Conservation (phyloP, 1,140 invertebrate species). For the Eueides isabella region DNA sequence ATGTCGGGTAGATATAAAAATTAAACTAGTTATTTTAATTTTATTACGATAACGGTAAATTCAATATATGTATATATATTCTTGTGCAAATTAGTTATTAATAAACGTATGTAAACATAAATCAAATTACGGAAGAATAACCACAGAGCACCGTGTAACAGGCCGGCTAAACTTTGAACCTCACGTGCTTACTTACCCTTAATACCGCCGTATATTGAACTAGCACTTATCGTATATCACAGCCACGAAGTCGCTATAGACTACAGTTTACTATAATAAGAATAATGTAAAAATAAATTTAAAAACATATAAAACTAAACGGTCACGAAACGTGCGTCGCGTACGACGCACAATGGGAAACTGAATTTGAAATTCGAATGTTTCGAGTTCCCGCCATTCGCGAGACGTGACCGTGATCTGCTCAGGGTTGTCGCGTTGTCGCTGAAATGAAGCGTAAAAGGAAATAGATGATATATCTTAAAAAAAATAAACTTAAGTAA, state of each 20-base stretch:
- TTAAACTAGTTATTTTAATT: not conserved
- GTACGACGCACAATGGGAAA: slow-evolving; percentile 53
- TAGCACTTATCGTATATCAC: slow-evolving; percentile 58
- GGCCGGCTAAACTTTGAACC: slow-evolving; percentile 45
- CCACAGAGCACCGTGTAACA: slow-evolving; percentile 24
- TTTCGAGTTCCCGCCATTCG: slow-evolving; percentile 34
- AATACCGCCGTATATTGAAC: slow-evolving; percentile 43
- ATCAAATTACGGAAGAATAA: slow-evolving; percentile 38
- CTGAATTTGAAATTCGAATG: slow-evolving; percentile 46
- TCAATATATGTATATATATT: not conserved
- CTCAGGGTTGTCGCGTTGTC: slow-evolving; percentile 36
- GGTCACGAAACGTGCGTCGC: slow-evolving; percentile 39
- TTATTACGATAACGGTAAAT: not conserved
- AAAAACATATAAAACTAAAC: slow-evolving; percentile 42
- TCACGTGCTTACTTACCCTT: slow-evolving; percentile 41
- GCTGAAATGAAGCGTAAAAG: not conserved
- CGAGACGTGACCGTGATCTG: slow-evolving; percentile 38
- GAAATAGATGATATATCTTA: not conserved
- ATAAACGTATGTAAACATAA: slow-evolving; percentile 8
- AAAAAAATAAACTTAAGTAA: not conserved
- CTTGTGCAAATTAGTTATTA: not conserved
- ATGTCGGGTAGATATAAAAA: not conserved
- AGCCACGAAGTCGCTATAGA: slow-evolving; percentile 47
- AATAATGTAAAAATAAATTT: slow-evolving; percentile 36
- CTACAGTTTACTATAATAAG: not conserved